Percentiles rank a stretch among this genome's conserved stretches.
phyloP scores from a whole-genome alignment of 2,888 invertebrate species.

The Agonopterix alstromeriana region DNA sequence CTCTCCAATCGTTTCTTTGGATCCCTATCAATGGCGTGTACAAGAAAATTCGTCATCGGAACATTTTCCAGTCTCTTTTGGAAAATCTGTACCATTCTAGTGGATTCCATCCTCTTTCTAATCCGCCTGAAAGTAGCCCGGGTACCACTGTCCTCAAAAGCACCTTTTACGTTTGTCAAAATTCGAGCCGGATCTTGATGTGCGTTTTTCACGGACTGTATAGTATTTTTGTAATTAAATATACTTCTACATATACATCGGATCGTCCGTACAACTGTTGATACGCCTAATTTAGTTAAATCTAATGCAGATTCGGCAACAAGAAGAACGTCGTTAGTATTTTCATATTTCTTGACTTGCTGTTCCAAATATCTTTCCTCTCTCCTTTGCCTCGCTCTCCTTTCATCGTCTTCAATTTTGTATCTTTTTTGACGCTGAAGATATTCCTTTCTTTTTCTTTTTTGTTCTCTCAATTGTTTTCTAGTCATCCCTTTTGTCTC shows the following conservation, averaged over 20 bases:
- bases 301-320: constrained; percentile 23
- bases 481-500: constrained; percentile 9
- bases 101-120: constrained; percentile 13
- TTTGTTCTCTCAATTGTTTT: constrained; percentile 2
- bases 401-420: constrained; percentile 12
- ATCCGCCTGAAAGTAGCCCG: constrained; percentile 21
- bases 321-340: constrained; percentile 14
- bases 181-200: constrained; percentile 15
- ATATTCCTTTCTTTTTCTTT: constrained; percentile 1
- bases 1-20: constrained; percentile 17
- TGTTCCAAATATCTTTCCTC: constrained; percentile 12
- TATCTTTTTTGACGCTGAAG: constrained; percentile 7
- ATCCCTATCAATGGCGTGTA: constrained; percentile 20
- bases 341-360: constrained; percentile 13
- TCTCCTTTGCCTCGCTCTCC: constrained; percentile 11
- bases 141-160: constrained; percentile 13
- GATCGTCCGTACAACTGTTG: constrained; percentile 8
- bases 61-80: constrained; percentile 12
- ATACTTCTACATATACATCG: constrained; percentile 17
- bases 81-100: constrained; percentile 4
- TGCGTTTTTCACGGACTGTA: constrained; percentile 11
- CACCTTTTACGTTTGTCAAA: constrained; percentile 9
- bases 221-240: constrained; percentile 19
- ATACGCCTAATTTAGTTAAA: constrained; percentile 15
- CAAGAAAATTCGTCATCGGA: constrained; percentile 16